Evolutionary conservation across 2,888 invertebrate species (phyloP).

Genomic region (Marronus borbonicus): DNA sequence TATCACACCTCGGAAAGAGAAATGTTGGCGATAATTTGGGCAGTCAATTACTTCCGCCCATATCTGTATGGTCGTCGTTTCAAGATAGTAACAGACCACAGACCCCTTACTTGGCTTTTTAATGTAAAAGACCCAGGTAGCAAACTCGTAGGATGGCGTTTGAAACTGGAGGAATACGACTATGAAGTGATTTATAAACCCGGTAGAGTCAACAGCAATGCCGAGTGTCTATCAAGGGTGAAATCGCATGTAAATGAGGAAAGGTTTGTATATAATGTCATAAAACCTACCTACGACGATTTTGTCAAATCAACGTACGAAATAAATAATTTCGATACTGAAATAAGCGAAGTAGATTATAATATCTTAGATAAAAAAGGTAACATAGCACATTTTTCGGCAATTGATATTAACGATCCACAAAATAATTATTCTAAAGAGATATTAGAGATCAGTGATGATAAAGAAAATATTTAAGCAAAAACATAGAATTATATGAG

Average conservation of each 20-base stretch:
- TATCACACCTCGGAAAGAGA: conserved; percentile 66
- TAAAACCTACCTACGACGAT: neutral
- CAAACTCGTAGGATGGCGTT: conserved; percentile 61
- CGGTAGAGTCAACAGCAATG: conserved; percentile 61
- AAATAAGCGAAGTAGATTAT: neutral
- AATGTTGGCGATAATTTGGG: conserved; percentile 45
- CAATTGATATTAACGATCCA: conserved; percentile 4
- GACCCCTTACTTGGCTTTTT: conserved; percentile 63
- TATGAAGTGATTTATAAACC: conserved; percentile 62
- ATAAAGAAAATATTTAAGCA: neutral
- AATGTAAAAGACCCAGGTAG: conserved; percentile 61
- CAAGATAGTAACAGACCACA: conserved; percentile 64
- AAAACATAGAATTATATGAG: conserved; percentile 1
- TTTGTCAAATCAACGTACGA: neutral
- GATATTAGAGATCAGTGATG: neutral
- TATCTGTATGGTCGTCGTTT: conserved; percentile 66
- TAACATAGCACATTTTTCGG: neutral
- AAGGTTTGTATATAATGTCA: neutral
- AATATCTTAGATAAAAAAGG: neutral
- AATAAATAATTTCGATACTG: neutral
- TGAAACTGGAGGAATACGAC: conserved; percentile 62
- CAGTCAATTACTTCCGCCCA: conserved; percentile 63
- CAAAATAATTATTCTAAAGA: neutral
- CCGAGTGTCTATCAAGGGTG: conserved; percentile 60
- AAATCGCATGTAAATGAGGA: too few relatives aligned